Base-by-base conservation (phyloP, 2,888 invertebrate genomes). In the Stenichneumon culpator region DNA sequence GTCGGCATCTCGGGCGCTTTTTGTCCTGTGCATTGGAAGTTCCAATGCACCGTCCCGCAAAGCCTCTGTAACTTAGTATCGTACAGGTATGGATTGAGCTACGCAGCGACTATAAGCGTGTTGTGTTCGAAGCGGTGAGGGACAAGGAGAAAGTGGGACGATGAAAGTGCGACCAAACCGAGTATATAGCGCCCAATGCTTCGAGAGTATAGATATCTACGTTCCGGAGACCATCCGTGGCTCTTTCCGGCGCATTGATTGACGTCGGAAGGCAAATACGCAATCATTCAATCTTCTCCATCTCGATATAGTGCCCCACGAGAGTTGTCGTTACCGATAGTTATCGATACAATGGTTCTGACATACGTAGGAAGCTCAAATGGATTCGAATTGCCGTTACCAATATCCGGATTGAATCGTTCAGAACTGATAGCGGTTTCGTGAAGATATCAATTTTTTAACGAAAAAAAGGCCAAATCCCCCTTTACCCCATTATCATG, bases 131-230 rank as follows among this genome's bases (percentile, higher is more conserved):
- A 67, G 47, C 67, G 81, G 74, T 70, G 83, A 83, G 80, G 75
- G 83, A 81, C 89, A 87, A 79, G 90, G 93, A 92, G 93, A 93
- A 93, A 93, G 93, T 93, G 92, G 93, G 93, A 91, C 93, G 92
- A 93, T 92, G 93, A 93, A 93, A 93, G 93, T 93, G 92, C 92
- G 92, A 93, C 90, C 83, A 89, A 92, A 91, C 44, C 89, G 90
- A 86, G 88, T 86, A 87, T 82, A 83, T 84, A 87, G 88, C 85
- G 60, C 86, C 82, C 82, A 86, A 80, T 84, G 81, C 87, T 75
- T 69, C 68, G 78, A 78, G 73, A 65, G 63, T 81, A 75, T 67
- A 74, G 32, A 47, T 32, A 50, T 52, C 28, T 16, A 79, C 52
- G 54, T 75, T 65, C 57, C 39, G 44, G 54, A 67, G 22, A 54